These are phyloP conservation scores for Patiria pectinifera DNA, from an alignment of 53 echinoderm and acorn worm genomes.

Conservation along the genomic window DNA sequence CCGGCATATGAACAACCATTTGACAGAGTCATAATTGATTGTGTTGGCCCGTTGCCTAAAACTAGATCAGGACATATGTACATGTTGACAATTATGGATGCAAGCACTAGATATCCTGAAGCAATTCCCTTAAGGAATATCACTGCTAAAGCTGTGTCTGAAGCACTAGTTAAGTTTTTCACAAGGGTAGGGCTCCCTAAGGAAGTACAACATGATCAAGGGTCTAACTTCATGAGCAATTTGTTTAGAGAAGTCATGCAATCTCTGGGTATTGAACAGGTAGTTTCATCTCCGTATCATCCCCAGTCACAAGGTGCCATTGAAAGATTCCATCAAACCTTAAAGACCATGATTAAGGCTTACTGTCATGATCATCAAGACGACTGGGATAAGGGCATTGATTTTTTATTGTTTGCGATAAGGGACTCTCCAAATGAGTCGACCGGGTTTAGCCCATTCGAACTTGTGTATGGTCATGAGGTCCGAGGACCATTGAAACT, in stretches of 20 bases:
- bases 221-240: slow-evolving; percentile 38
- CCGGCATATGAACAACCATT: slow-evolving; percentile 80
- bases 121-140: slow-evolving; percentile 77
- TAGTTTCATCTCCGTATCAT: slow-evolving; percentile 56
- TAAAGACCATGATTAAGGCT: slow-evolving; percentile 56
- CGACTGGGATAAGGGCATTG: slow-evolving; percentile 75
- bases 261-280: slow-evolving; percentile 7
- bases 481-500: slow-evolving; percentile 46
- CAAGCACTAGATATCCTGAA: slow-evolving; percentile 77
- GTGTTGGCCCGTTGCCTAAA: slow-evolving; percentile 79
- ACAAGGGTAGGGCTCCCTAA: slow-evolving; percentile 74
- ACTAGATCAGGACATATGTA: slow-evolving; percentile 73
- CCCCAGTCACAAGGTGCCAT: slow-evolving; percentile 65
- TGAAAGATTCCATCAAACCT: slow-evolving; percentile 74
- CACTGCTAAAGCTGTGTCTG: slow-evolving; percentile 57
- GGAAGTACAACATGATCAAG: slow-evolving; percentile 69
- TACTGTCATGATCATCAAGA: slow-evolving; percentile 37
- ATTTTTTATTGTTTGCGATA: slow-evolving; percentile 71
- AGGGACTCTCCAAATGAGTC: slow-evolving; percentile 49
- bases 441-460: slow-evolving; percentile 61
- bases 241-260: slow-evolving; percentile 45
- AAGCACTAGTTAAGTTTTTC: slow-evolving; percentile 73
- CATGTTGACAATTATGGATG: slow-evolving; percentile 76
- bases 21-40: slow-evolving; percentile 71
- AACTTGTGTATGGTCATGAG: slow-evolving; percentile 48